Evolutionary conservation across 2,797 vertebrate genomes (phyloP).

Genomic region (Mycteria americana): DNA sequence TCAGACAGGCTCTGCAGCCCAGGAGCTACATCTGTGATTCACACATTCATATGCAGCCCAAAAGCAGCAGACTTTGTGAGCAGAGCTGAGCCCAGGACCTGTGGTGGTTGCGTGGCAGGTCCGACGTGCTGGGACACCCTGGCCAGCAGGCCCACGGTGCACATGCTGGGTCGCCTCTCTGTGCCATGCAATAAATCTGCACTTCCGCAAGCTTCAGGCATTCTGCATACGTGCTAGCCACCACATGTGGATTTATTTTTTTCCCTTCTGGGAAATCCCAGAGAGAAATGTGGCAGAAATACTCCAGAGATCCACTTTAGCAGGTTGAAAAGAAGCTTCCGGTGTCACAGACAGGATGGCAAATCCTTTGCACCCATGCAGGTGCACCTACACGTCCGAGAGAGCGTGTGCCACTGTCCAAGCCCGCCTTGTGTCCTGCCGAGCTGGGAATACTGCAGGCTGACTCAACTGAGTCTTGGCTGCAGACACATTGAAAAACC

Average conservation of each 20-base stretch:
- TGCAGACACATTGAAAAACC: not conserved
- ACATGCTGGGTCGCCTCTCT: not conserved
- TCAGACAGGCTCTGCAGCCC: not conserved
- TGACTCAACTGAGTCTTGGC: not conserved
- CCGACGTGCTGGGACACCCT: rapidly evolving
- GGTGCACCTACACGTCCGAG: rapidly evolving
- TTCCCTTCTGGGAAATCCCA: not conserved
- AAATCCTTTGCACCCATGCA: not conserved
- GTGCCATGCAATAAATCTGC: not conserved
- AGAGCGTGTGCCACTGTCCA: not conserved
- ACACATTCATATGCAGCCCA: not conserved
- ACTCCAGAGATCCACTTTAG: not conserved
- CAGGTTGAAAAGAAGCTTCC: not conserved
- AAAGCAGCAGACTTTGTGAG: not conserved
- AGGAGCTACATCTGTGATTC: not conserved
- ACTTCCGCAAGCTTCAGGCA: not conserved
- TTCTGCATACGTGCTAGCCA: not conserved
- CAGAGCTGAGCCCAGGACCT: not conserved
- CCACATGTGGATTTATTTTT: not conserved
- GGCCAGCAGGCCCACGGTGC: no score
- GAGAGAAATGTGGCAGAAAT: not conserved
- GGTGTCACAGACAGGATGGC: not conserved
- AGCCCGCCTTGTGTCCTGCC: not conserved
- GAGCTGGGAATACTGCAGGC: not conserved
- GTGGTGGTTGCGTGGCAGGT: not conserved